A percentile compares a stretch with the other conserved stretches of the same genome.
phyloP scores from a whole-genome alignment of 2,888 invertebrate genomes.

The Drosophila nr. perissopoda region DNA sequence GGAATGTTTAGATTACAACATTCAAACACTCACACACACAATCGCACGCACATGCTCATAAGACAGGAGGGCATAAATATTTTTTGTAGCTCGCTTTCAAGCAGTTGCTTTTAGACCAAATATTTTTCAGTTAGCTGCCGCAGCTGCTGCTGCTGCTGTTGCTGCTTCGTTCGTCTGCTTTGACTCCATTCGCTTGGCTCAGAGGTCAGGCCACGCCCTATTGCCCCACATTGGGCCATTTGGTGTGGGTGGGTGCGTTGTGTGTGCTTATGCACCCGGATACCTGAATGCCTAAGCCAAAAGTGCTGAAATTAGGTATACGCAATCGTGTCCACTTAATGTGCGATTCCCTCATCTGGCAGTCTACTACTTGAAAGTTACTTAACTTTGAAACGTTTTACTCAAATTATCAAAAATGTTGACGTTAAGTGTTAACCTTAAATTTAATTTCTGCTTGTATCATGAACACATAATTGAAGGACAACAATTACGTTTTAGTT shows the following conservation, averaged over 20 bases:
- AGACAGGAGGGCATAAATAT: conserved; percentile 48
- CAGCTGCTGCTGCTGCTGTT: conserved; percentile 16
- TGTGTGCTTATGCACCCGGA: not conserved
- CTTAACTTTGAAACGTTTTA: not conserved
- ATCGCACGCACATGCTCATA: not conserved
- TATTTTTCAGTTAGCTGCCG: conserved; percentile 37
- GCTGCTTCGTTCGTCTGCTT: conserved; percentile 8
- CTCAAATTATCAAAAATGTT: not conserved
- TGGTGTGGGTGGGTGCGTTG: conserved; percentile 3
- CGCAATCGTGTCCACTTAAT: conserved; percentile 36
- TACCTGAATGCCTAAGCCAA: conserved; percentile 28
- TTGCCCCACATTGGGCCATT: conserved; percentile 47
- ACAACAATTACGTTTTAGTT: not conserved
- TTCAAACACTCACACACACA: conserved; percentile 3
- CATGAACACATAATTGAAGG: not conserved
- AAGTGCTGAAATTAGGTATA: conserved; percentile 42
- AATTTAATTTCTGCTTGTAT: not conserved
- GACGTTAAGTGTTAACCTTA: not conserved
- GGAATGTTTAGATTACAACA: conserved; percentile 58
- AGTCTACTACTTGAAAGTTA: conserved; percentile 3
- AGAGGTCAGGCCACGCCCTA: conserved; percentile 58
- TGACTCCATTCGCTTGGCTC: conserved; percentile 7
- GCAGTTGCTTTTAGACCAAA: conserved; percentile 52
- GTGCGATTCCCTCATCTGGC: conserved; percentile 16
- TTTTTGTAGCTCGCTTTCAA: conserved; percentile 46